Percentiles rank a stretch among this genome's conserved stretches.
Evolutionary conservation across 2,113 vertebrate species (phyloP).

Genomic region (Aix galericulata): DNA sequence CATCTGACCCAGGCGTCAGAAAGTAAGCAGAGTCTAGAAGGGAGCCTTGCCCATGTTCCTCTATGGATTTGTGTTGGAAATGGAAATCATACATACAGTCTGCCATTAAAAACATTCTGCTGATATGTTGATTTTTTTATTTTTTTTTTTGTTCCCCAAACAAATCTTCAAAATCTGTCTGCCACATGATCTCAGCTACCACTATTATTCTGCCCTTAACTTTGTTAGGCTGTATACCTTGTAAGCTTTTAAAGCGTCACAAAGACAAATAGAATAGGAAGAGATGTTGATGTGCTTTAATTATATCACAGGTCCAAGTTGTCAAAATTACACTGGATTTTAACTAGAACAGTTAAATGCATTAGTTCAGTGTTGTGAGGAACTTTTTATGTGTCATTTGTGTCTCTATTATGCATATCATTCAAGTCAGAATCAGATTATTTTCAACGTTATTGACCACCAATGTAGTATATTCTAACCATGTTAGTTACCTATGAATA

Average conservation of each 20-base stretch:
- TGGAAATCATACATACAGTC: neutral
- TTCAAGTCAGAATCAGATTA: neutral
- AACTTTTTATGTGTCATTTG: neutral
- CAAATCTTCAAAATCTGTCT: neutral
- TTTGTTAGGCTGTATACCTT: neutral
- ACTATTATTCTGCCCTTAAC: neutral
- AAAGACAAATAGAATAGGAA: neutral
- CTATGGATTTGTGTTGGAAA: neutral
- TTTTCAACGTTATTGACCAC: neutral
- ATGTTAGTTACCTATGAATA: neutral
- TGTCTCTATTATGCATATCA: neutral
- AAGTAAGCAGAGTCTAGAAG: neutral
- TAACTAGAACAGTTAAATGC: neutral
- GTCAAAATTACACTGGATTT: neutral
- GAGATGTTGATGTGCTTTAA: neutral
- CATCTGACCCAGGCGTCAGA: neutral
- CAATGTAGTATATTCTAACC: neutral
- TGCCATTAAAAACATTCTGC: neutral
- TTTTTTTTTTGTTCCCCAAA: neutral
- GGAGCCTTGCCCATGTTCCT: neutral
- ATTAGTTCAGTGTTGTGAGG: neutral
- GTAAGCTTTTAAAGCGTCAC: neutral
- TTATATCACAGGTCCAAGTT: neutral
- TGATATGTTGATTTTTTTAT: neutral
- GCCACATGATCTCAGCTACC: neutral